phyloP scores from a whole-genome alignment of 2,113 vertebrate genomes.

The Edolisoma coerulescens region DNA sequence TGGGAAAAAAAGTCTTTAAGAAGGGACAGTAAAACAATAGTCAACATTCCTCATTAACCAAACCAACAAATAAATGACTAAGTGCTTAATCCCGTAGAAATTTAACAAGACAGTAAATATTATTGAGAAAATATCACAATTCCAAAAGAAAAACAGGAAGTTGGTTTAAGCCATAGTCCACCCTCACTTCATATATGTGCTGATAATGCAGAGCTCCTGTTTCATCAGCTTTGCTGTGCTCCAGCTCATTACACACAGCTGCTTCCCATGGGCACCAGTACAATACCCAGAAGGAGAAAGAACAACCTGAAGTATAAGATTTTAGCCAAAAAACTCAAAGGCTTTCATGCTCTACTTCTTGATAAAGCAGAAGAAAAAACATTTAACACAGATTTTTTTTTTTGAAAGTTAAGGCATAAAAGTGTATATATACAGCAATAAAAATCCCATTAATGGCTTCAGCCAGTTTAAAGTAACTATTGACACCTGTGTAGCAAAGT shows the following conservation, averaged over 20 bases:
- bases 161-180: background rate
- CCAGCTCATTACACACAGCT: slow-evolving; percentile 1
- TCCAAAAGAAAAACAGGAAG: background rate
- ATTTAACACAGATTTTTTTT: background rate
- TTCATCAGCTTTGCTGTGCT: background rate
- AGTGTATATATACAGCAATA: background rate
- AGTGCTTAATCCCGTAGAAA: background rate
- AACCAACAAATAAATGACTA: background rate
- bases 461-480: background rate
- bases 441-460: background rate
- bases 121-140: background rate
- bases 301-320: background rate
- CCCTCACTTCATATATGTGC: background rate
- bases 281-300: background rate
- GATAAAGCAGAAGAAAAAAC: background rate
- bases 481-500: background rate
- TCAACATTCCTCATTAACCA: background rate
- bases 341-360: background rate
- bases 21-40: background rate
- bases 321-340: background rate
- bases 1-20: background rate
- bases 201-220: background rate
- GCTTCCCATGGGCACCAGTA: background rate
- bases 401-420: background rate
- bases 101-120: background rate